Evolutionary conservation across 2,888 invertebrate genomes (phyloP).

Genomic region (Sipha maydis): DNA sequence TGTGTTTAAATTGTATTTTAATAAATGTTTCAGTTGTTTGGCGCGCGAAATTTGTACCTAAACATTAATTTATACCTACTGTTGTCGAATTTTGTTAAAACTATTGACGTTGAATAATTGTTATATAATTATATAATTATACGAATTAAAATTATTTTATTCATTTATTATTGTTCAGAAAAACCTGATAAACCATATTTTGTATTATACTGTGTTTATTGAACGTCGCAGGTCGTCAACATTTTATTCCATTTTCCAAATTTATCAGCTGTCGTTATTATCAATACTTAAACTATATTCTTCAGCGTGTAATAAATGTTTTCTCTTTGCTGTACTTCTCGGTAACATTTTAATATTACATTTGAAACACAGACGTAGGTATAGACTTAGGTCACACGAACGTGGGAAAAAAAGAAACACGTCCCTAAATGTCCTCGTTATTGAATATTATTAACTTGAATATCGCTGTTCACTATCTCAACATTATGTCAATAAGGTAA

Average conservation of each 20-base stretch:
- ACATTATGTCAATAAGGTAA: too few relatives aligned
- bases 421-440: too few relatives aligned
- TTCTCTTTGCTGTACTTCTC: too few relatives aligned
- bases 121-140: constrained; percentile 43
- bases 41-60: constrained; percentile 43
- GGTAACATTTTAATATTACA: too few relatives aligned
- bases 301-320: too few relatives aligned
- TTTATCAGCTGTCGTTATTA: too few relatives aligned
- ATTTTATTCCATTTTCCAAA: not conserved
- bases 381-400: too few relatives aligned
- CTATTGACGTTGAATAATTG: constrained; percentile 49
- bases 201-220: not conserved
- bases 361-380: too few relatives aligned
- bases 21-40: constrained; percentile 42
- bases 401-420: too few relatives aligned
- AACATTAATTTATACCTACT: constrained; percentile 42
- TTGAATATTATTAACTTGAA: too few relatives aligned
- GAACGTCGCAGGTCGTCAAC: not conserved
- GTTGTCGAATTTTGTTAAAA: constrained; percentile 49
- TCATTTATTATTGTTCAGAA: not conserved
- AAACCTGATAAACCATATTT: not conserved
- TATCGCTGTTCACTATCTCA: too few relatives aligned
- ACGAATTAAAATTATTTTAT: constrained; percentile 1
- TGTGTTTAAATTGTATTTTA: not conserved
- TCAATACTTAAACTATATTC: too few relatives aligned